Base-by-base conservation (phyloP, 2,888 invertebrate genomes). In the Platycheirus albimanus region DNA sequence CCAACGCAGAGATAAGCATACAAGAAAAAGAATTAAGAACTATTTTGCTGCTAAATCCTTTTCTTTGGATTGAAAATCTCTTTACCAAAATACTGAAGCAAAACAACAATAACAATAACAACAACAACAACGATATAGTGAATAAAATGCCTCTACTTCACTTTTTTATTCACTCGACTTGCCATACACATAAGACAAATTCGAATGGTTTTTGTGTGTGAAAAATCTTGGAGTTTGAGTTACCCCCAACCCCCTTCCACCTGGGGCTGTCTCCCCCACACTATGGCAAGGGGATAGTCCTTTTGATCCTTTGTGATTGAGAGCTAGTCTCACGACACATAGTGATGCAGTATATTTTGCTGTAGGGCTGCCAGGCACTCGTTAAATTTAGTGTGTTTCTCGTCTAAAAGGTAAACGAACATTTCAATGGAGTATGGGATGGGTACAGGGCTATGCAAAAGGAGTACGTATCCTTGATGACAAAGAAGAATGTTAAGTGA, bases 161-260 rank as follows among this genome's bases (percentile, higher is more conserved):
- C 30, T 64, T 66, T 64, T 66, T 38, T 63, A 52, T 28, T 56
- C 45, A 61, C 76, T 76, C 41, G 41, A 8, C 52, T 70, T 61
- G 61, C 43, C 61, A 52, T 58, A 71, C 52, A 71, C 61, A 54
- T 76, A 71, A 81, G 61, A 66, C 49, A 81, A 77, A 81, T 77
- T 81, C 71, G 77, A 71, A 63, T 67, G 81, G 76, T 76, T 81
- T 81, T 76, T 81, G 66, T 81, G 67, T 71, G 67, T 81, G 67
- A 71, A 61, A 64, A 75, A 76, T 67, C 30, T 45, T 76, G 67
- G 24, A 76, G 70, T 61, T 66, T 64, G 45, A 56, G 45, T 20
- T 66, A 38, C 41, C 30, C 41, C 38, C 61, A n/a, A n/a, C n/a
- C n/a, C n/a, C n/a, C n/a, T n/a, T n/a, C n/a, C n/a, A 41, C 41